Conservation (phyloP, 2,888 invertebrate genomes). For the Parascotia fuliginaria region DNA sequence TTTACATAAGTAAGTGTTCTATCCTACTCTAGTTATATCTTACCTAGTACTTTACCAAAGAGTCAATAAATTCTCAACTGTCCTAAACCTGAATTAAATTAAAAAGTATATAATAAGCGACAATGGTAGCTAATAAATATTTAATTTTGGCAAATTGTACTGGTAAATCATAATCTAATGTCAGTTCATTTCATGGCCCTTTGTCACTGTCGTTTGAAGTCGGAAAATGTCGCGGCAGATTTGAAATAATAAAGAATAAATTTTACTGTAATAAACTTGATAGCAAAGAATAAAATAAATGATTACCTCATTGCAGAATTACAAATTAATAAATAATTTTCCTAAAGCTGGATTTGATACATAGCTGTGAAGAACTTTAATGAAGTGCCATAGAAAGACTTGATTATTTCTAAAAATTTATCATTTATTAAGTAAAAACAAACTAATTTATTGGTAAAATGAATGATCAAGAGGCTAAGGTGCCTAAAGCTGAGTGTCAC, state of each 20-base stretch:
- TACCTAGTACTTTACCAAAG: too few relatives aligned
- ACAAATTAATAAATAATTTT: neutral
- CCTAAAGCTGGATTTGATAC: neutral
- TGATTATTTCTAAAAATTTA: neutral
- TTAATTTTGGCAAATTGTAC: too few relatives aligned
- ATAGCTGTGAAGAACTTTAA: neutral
- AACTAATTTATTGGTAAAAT: slow-evolving; percentile 8
- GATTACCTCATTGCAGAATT: slow-evolving; percentile 5
- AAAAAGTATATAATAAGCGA: too few relatives aligned
- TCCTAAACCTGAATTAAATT: too few relatives aligned
- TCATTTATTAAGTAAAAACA: neutral
- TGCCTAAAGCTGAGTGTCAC: slow-evolving; percentile 33
- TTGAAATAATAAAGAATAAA: slow-evolving; percentile 21
- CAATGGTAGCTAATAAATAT: too few relatives aligned
- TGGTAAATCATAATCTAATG: neutral
- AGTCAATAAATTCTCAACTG: too few relatives aligned
- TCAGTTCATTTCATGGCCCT: neutral
- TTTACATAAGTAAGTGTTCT: too few relatives aligned
- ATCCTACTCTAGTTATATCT: too few relatives aligned
- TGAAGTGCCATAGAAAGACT: neutral
- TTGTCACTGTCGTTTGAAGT: slow-evolving; percentile 2
- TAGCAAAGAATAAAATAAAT: slow-evolving; percentile 19
- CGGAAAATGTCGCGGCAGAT: slow-evolving; percentile 29
- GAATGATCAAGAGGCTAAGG: slow-evolving; percentile 37
- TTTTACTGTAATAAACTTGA: slow-evolving; percentile 15